Evolutionary conservation across 2,888 invertebrate genomes (phyloP).

Genomic region (Acleris cristana): DNA sequence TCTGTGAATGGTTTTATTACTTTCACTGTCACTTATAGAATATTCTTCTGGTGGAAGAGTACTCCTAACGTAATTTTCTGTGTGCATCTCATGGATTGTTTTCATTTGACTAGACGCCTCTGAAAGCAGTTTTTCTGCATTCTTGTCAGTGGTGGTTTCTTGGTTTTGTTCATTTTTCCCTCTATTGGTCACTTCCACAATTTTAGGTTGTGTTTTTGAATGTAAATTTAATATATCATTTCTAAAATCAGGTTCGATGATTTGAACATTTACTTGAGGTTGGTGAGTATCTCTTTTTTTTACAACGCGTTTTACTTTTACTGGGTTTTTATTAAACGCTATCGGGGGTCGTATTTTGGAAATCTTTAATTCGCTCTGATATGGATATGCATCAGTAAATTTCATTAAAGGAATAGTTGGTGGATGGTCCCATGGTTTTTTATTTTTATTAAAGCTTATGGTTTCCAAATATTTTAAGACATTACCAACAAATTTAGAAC

Average conservation of each 20-base stretch:
- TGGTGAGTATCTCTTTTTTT: constrained; percentile 50
- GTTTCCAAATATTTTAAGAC: constrained; percentile 72
- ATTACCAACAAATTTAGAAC: constrained; percentile 67
- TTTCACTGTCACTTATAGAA: constrained; percentile 50
- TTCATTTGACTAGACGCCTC: constrained; percentile 40
- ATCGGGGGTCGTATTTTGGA: constrained; percentile 57
- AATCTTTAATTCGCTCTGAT: constrained; percentile 63
- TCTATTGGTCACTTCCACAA: constrained; percentile 64
- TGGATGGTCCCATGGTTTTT: constrained; percentile 57
- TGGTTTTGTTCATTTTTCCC: constrained; percentile 49
- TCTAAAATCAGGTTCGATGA: constrained; percentile 62
- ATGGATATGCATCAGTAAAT: constrained; percentile 65
- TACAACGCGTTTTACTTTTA: constrained; percentile 52
- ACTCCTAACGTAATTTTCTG: constrained; percentile 52
- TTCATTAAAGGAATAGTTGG: constrained; percentile 63
- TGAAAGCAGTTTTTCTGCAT: constrained; percentile 45
- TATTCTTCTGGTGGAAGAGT: constrained; percentile 68
- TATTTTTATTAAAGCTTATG: constrained; percentile 57
- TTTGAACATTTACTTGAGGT: constrained; percentile 68
- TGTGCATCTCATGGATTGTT: constrained; percentile 45
- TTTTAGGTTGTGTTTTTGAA: constrained; percentile 54
- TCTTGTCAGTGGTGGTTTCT: constrained; percentile 45
- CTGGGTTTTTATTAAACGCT: constrained; percentile 58
- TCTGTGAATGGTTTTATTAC: constrained; percentile 39
- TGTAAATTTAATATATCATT: constrained; percentile 61